A percentile compares a stretch with the other conserved stretches of the same genome.
Evolutionary conservation across 2,888 invertebrate genomes (phyloP).

Genomic region (Lasioglossum lativentre): DNA sequence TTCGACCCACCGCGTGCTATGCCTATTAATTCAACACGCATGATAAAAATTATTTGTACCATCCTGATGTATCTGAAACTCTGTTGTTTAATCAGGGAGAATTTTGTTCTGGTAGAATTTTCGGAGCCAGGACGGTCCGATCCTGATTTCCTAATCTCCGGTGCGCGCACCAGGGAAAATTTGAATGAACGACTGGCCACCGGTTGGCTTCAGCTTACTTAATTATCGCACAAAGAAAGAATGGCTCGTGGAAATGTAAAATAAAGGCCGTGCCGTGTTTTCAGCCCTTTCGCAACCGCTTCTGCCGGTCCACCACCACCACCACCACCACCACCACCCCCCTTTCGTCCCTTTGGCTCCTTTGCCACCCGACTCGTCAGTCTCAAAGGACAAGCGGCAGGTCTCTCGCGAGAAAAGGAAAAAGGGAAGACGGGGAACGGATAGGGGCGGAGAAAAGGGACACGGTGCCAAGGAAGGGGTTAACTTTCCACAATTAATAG

Average conservation of each 20-base stretch:
- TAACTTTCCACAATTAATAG: conserved; percentile 79
- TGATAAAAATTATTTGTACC: background rate
- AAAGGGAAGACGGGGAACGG: conserved; percentile 19
- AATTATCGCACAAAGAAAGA: conserved; percentile 76
- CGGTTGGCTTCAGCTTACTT: conserved; percentile 73
- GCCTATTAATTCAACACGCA: no score
- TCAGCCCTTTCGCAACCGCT: conserved; percentile 67
- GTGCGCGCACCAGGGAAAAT: conserved; percentile 56
- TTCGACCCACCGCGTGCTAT: no score
- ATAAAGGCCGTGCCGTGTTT: conserved; percentile 74
- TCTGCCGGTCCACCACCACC: conserved; percentile 40
- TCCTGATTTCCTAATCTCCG: conserved; percentile 14
- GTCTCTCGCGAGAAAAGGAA: conserved; percentile 55
- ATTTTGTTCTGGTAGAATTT: background rate
- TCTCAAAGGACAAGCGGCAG: conserved; percentile 72
- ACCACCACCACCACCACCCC: conserved; percentile 40
- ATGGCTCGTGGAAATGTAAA: conserved; percentile 74
- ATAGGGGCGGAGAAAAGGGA: conserved; percentile 19
- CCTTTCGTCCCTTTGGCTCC: conserved; percentile 51
- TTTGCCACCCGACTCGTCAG: conserved; percentile 67
- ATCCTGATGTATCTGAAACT: fast-evolving
- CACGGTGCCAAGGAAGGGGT: conserved; percentile 67
- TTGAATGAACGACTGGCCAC: conserved; percentile 69
- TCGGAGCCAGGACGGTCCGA: background rate
- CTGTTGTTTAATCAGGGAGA: background rate